Evolutionary conservation across 2,797 vertebrate genomes (phyloP).

Genomic region (Danio tinwini): DNA sequence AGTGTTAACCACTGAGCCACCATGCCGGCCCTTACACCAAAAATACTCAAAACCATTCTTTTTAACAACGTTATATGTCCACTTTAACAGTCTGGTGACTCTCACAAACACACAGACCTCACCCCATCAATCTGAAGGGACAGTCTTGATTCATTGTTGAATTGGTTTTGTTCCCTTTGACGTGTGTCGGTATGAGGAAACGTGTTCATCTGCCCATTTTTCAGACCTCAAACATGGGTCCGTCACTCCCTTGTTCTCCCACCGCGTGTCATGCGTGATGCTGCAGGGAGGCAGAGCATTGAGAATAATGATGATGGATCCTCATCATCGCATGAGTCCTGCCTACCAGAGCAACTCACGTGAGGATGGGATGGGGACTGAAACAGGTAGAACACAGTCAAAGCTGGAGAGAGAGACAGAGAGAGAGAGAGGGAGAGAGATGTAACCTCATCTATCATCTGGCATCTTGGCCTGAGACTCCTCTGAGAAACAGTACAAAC

Average conservation of each 20-base stretch:
- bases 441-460: conserved; percentile 42
- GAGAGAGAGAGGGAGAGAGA: conserved; percentile 11
- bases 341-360: conserved; percentile 17
- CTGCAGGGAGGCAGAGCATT: not conserved
- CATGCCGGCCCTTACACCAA: no score
- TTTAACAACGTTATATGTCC: no score
- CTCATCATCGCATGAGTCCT: conserved; percentile 59
- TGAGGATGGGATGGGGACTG: not conserved
- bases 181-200: not conserved
- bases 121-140: conserved; percentile 24
- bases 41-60: no score
- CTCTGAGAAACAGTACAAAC: no score
- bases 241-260: not conserved
- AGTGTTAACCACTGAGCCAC: no score
- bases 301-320: conserved; percentile 30
- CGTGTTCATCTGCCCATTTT: conserved; percentile 10
- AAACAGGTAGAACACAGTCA: not conserved
- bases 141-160: conserved; percentile 40
- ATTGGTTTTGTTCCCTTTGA: conserved; percentile 60
- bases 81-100: conserved; percentile 9
- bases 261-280: not conserved
- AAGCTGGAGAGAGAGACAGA: not conserved
- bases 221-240: not conserved
- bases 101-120: conserved; percentile 19
- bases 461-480: conserved; percentile 32